Evolutionary conservation across 1,140 invertebrate species (phyloP).

Genomic region (Drosophila insularis): DNA sequence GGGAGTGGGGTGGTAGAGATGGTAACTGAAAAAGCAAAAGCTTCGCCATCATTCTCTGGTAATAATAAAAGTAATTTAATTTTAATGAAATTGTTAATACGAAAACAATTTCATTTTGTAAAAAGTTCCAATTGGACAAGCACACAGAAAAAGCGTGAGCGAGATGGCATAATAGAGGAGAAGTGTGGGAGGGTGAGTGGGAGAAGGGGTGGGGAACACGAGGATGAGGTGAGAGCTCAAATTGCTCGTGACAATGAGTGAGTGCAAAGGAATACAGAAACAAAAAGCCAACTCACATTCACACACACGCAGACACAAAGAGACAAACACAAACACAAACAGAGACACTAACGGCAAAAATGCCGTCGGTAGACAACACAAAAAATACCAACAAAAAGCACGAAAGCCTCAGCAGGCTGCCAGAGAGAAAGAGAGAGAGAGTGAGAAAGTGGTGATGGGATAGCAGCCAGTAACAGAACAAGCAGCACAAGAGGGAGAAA

Average conservation of each 20-base stretch:
- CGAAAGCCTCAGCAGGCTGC: conserved; percentile 15
- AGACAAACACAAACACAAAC: conserved; percentile 32
- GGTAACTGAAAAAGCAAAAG: conserved; percentile 31
- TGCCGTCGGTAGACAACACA: conserved; percentile 45
- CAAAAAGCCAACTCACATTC: conserved; percentile 39
- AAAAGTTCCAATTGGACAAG: conserved; percentile 61
- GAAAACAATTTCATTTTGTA: conserved; percentile 81
- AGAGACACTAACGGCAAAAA: conserved; percentile 34
- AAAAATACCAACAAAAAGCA: conserved; percentile 30
- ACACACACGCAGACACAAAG: conserved; percentile 26
- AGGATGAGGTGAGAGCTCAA: conserved; percentile 43
- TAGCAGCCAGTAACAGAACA: background rate
- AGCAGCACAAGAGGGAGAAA: conserved; percentile 35
- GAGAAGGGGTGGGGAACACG: background rate
- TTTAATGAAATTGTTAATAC: conserved; percentile 82
- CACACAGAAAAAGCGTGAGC: conserved; percentile 1
- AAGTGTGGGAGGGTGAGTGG: background rate
- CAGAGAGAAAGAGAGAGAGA: background rate
- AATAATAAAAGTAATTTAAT: conserved; percentile 80
- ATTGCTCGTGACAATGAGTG: conserved; percentile 78
- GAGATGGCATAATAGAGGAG: background rate
- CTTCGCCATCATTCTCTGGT: conserved; percentile 39
- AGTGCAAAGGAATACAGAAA: conserved; percentile 48
- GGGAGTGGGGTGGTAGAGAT: background rate
- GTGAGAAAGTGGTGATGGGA: background rate